Evolutionary conservation across 1,140 invertebrate genomes (phyloP).

Genomic region (Holcopasites calliopsidis): DNA sequence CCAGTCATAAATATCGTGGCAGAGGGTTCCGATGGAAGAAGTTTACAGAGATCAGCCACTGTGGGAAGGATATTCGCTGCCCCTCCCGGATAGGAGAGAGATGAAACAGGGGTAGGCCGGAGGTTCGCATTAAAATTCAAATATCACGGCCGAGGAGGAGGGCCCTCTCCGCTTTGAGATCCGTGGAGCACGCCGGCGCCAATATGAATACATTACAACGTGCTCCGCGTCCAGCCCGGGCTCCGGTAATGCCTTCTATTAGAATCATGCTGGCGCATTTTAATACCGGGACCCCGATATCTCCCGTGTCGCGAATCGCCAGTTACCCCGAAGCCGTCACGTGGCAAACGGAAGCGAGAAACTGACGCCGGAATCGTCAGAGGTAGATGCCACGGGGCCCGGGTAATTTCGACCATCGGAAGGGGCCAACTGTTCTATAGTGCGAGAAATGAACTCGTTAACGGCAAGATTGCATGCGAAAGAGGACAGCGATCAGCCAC

Average conservation of each 20-base stretch:
- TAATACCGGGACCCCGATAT: slow-evolving; percentile 54
- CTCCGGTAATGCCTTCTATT: slow-evolving; percentile 70
- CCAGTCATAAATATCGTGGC: no score
- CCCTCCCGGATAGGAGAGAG: slow-evolving; percentile 12
- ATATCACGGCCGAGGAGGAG: slow-evolving; percentile 61
- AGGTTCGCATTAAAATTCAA: slow-evolving; percentile 70
- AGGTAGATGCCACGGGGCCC: background rate
- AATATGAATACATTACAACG: slow-evolving; percentile 73
- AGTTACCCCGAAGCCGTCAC: background rate
- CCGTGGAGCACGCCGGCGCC: slow-evolving; percentile 54
- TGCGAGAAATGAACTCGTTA: background rate
- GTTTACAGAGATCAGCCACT: background rate
- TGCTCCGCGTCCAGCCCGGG: slow-evolving; percentile 66
- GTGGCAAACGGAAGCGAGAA: background rate
- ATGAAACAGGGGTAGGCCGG: slow-evolving; percentile 19
- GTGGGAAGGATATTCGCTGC: slow-evolving; percentile 50
- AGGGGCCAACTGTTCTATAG: no score
- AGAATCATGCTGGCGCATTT: slow-evolving; percentile 72
- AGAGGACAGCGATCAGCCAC: slow-evolving; percentile 15
- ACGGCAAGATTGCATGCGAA: background rate
- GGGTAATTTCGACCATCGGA: no score
- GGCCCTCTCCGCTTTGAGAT: slow-evolving; percentile 61
- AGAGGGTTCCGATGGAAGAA: no score
- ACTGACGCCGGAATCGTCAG: background rate
- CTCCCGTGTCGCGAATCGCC: slow-evolving; percentile 1